Evolutionary conservation across 2,888 invertebrate species (phyloP), one percentile per base, ranked within the genome.

Genomic region (Mythimna pallens): DNA sequence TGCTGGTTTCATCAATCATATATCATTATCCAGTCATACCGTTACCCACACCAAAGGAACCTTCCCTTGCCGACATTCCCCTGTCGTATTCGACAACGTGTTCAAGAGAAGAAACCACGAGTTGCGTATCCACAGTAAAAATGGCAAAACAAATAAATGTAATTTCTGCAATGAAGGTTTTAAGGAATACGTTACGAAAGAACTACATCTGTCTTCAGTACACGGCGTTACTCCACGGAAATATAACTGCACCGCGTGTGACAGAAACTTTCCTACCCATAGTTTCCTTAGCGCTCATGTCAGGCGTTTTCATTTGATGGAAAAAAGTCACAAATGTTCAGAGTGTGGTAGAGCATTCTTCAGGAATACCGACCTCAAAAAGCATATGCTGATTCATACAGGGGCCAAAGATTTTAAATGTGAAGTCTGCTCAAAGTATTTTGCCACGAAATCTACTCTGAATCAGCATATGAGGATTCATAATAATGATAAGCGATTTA

Each of bases 361-460:
- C 36, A 76, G 64, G 7, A 87, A 89, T 43, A 62, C 4, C 20
- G 90, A 91, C 50, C 82, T 94, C 54, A 91, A 90, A 34, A 88
- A 89, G 2, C 96, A 96, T 77, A 88, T 91, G 86, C 84, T 94
- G 14, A 93, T 90, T 22, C 96, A 96, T 80, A 93, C 94, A 0
- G 93, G 92, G 0, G 88, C 88, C 1, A 95, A 93, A 77, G 92
- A 94, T 9, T 96, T 92, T 55, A 88, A 93, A 34, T 95, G 94
- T 68, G 88, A 90, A 30, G 72, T 92, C 2, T 95, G 95, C 61
- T 83, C 82, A 1, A 93, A 93, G 66, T 81, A 73, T 0, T 94
- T 90, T 65, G 90, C 88, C 0, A 86, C 91, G n/a, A 86, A 89
- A 67, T 90, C 89, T 30, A 89, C 91, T 1, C 80, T 94, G 30